Percentiles rank a stretch among this genome's conserved stretches.
Evolutionary conservation across 2,888 invertebrate species (phyloP).

Genomic region (Agrochola lota): DNA sequence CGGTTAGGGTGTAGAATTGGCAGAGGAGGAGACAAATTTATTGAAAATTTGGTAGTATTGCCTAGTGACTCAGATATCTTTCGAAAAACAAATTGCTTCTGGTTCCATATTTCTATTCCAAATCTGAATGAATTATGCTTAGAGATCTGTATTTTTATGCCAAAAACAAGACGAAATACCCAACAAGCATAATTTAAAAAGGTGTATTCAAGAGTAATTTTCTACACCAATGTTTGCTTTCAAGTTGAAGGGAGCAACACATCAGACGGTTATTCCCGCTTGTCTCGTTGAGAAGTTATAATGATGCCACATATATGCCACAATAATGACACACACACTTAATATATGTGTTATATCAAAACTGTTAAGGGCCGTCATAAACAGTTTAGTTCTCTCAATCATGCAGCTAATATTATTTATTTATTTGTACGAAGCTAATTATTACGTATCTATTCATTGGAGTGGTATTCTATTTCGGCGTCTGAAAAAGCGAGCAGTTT

Average conservation of each 20-base stretch:
- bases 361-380: slow-evolving; percentile 10
- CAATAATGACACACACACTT: too few species aligned
- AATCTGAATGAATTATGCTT: not conserved
- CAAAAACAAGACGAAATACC: not conserved
- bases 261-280: slow-evolving; percentile 32
- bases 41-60: not conserved
- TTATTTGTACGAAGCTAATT: not conserved
- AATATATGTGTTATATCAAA: slow-evolving; percentile 20
- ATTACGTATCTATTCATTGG: not conserved
- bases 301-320: slow-evolving; percentile 29
- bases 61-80: not conserved
- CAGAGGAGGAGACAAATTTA: not conserved
- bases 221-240: slow-evolving; percentile 18
- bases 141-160: not conserved
- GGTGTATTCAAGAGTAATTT: not conserved
- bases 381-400: slow-evolving; percentile 13
- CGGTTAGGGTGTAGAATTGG: not conserved
- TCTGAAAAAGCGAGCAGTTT: not conserved
- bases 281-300: slow-evolving; percentile 34
- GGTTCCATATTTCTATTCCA: not conserved
- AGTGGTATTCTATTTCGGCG: not conserved
- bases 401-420: not conserved
- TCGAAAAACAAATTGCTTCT: not conserved
- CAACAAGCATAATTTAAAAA: not conserved
- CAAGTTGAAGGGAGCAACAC: slow-evolving; percentile 23